These are phyloP conservation scores for Cacoxenus indagator DNA, from an alignment of 2,888 invertebrate genomes.

Conservation along the genomic window DNA sequence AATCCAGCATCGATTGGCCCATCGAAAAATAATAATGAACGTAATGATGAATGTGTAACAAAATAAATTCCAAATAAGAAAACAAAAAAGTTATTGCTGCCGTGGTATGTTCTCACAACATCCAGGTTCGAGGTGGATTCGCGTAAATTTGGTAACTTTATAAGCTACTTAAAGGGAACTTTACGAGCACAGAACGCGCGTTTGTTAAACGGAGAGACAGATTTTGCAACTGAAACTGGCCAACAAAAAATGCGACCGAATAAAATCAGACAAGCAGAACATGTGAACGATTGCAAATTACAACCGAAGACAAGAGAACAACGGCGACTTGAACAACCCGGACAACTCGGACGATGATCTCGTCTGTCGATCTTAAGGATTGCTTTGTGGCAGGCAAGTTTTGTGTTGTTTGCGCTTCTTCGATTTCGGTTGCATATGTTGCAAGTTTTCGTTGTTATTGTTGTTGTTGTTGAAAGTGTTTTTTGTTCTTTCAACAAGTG, in stretches of 20 bases:
- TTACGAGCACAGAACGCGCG: conserved; percentile 9
- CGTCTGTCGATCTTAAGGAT: neutral
- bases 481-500: neutral
- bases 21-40: conserved; percentile 20
- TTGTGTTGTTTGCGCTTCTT: neutral
- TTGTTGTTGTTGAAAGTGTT: neutral
- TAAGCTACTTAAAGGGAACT: conserved; percentile 47
- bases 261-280: conserved; percentile 46
- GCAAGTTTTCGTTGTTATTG: conserved; percentile 29
- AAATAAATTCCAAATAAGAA: too few relatives aligned
- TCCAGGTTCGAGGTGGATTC: conserved; percentile 35
- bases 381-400: neutral
- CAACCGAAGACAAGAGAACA: conserved; percentile 35
- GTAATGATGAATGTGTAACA: conserved; percentile 8
- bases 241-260: conserved; percentile 25
- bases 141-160: conserved; percentile 51
- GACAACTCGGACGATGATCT: neutral
- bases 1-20: conserved; percentile 40
- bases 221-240: conserved; percentile 19
- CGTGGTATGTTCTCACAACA: conserved; percentile 31
- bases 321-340: neutral
- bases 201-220: conserved; percentile 12
- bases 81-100: too few relatives aligned
- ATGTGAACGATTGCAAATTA: conserved; percentile 63
- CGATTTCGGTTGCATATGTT: conserved; percentile 10